Conservation (phyloP, 1,140 invertebrate genomes). For the Zophobas atratus region DNA sequence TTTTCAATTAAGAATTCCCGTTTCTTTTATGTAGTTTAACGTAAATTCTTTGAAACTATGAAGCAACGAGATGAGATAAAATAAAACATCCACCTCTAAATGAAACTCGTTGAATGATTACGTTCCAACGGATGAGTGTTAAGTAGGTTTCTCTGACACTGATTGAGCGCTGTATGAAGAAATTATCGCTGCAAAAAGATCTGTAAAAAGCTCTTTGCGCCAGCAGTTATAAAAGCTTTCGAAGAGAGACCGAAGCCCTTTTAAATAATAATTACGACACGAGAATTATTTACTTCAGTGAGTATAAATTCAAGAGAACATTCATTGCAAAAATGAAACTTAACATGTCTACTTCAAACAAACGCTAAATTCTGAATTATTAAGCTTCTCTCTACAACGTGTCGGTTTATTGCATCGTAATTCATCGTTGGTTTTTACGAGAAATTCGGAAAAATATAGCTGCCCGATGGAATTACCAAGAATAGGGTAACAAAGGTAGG, state of each 20-base stretch:
- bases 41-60: background rate
- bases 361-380: constrained; percentile 18
- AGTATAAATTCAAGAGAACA: constrained; percentile 32
- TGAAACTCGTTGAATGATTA: constrained; percentile 20
- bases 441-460: constrained; percentile 17
- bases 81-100: background rate
- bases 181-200: constrained; percentile 25
- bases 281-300: constrained; percentile 28
- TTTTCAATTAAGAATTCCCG: too few relatives aligned
- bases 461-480: constrained; percentile 23
- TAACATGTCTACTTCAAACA: constrained; percentile 35
- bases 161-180: constrained; percentile 29
- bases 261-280: constrained; percentile 36
- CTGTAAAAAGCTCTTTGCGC: constrained; percentile 15
- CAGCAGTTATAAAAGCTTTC: background rate
- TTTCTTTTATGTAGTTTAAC: too few relatives aligned
- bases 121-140: constrained; percentile 19
- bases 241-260: constrained; percentile 7
- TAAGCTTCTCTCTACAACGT: constrained; percentile 24
- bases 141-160: constrained; percentile 16
- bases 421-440: constrained; percentile 26
- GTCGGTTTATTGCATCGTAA: constrained; percentile 31
- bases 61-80: background rate
- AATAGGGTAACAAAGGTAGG: constrained; percentile 26
- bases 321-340: constrained; percentile 25